Base-by-base conservation (phyloP, 1,140 invertebrate genomes). In the Araneus ventricosus region DNA sequence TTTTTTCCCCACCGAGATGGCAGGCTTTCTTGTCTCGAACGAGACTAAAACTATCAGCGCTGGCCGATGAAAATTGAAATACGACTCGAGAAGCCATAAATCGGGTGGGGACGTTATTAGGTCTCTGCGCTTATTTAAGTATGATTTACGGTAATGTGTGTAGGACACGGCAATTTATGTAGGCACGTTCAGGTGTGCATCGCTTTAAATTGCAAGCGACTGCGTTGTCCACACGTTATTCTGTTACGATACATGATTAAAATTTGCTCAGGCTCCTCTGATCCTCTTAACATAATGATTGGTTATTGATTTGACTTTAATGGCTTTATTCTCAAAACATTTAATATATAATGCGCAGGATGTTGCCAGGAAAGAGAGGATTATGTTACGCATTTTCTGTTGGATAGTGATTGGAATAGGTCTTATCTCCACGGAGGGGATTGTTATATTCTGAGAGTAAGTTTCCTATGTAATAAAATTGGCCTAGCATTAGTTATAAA, bases 131-230 rank as follows among this genome's bases (percentile, higher is more conserved):
- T 89, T 75, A 89, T 89, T 89, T 75, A 45, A 34, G 67, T 52
- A 89, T 67, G 67, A 89, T 89, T 89, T 89, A 89, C 67, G 67
- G 27, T 63, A 89, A 89, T 89, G 39, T 34, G 14, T 75, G 88
- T 79, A 1, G 37, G 88, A 89, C 63, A 89, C 41, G 88, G 22
- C 37, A 57, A 89, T 27, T 75, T 75, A 37, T 75, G 34, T 34
- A 34, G 30, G 30, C 70, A 37, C 70, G 20, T 37, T 37, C 27
- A 75, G 20, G 70, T 37, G 70, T 75, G 20, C 22, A 5, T 3
- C 24, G 20, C 34, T 24, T 52, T 52, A 67, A 88, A 39, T 37
- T 67, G 34, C 14, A 2, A 39, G 59, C n/a, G 22, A 41, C 59
- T 22, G 37, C 17, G 45, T 52, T 52, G 45, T 88, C 61, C 61